Conservation (phyloP, 2,888 invertebrate species). For the Pandemis cinnamomeana region DNA sequence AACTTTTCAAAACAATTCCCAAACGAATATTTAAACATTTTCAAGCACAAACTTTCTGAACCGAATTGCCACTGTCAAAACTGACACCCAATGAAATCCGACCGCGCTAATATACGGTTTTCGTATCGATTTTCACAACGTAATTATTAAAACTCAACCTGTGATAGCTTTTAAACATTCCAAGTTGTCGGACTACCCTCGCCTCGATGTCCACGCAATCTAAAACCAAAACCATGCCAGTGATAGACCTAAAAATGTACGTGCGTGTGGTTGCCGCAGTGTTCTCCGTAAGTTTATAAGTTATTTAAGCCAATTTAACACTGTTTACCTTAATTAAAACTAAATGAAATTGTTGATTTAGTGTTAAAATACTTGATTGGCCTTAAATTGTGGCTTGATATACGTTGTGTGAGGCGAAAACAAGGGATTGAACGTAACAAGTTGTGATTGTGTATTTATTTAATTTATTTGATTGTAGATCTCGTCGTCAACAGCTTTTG, state of each 20-base stretch:
- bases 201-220: conserved; percentile 70
- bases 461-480: conserved; percentile 59
- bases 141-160: conserved; percentile 39
- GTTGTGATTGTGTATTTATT: conserved; percentile 28
- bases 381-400: conserved; percentile 9
- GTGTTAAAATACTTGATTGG: conserved; percentile 20
- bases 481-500: conserved; percentile 75
- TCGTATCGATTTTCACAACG: conserved; percentile 42
- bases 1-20: too few species aligned
- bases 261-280: conserved; percentile 74
- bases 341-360: conserved; percentile 34
- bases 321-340: conserved; percentile 36
- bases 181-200: conserved; percentile 34
- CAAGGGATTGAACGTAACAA: conserved; percentile 3
- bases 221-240: conserved; percentile 66
- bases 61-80: conserved; percentile 23
- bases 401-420: conserved; percentile 11
- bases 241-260: conserved; percentile 72
- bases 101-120: conserved; percentile 41
- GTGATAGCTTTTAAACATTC: conserved; percentile 27
- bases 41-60: neutral
- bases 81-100: conserved; percentile 34
- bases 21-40: neutral
- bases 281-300: conserved; percentile 70
- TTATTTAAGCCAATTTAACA: neutral